Conservation (phyloP, 2,113 vertebrate species). For the Nesogale talazaci region DNA sequence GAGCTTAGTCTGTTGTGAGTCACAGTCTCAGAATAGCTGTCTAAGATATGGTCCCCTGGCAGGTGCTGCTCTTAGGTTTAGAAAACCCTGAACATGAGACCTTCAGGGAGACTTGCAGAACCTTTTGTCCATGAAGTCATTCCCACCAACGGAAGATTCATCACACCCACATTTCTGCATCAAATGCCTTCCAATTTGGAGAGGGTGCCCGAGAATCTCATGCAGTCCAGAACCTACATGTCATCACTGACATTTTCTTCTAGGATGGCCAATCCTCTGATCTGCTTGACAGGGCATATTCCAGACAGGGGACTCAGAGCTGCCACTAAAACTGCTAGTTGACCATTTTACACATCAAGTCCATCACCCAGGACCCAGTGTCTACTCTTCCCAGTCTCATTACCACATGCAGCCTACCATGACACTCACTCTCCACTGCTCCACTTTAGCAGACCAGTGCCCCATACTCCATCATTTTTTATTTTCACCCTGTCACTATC, state of each 20-base stretch:
- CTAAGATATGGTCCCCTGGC: not conserved
- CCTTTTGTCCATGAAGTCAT: not conserved
- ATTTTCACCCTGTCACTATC: not conserved
- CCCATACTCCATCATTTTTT: not conserved
- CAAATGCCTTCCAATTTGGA: not conserved
- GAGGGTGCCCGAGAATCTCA: not conserved
- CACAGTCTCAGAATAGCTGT: not conserved
- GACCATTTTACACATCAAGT: fast-evolving
- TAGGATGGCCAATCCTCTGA: not conserved
- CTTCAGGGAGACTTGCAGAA: not conserved
- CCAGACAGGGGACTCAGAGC: not conserved
- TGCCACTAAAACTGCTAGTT: not conserved
- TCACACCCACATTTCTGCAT: not conserved
- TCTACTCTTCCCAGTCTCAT: too few relatives aligned
- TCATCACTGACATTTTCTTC: not conserved
- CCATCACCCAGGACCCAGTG: fast-evolving
- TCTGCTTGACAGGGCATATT: not conserved
- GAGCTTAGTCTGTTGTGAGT: not conserved
- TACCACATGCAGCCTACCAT: too few relatives aligned
- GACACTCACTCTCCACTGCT: not conserved
- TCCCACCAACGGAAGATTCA: not conserved
- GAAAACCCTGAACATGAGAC: not conserved
- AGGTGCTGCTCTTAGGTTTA: not conserved
- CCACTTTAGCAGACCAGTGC: not conserved
- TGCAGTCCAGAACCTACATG: not conserved